A percentile compares a stretch with the other conserved stretches of the same genome.
These are phyloP conservation scores for Lagodon rhomboides DNA, from an alignment of 2,797 vertebrate species.

Conservation along the genomic window DNA sequence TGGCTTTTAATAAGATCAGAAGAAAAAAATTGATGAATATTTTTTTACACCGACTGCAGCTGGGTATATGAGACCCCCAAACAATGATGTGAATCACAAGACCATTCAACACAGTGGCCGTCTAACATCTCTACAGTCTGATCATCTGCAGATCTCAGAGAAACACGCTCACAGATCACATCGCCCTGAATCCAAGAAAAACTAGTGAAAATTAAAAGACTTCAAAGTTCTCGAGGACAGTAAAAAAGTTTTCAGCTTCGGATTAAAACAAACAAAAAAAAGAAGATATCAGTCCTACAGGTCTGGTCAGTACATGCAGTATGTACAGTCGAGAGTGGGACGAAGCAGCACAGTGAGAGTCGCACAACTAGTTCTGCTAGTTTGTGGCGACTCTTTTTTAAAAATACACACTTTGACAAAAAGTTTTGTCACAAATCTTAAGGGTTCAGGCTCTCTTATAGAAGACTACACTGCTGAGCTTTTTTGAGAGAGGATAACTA, in stretches of 20 bases:
- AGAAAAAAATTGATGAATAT: not conserved
- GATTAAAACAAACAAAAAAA: constrained; percentile 49
- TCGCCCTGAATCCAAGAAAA: constrained; percentile 65
- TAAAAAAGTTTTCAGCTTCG: constrained; percentile 72
- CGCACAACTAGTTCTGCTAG: constrained; percentile 35
- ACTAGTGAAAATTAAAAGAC: constrained; percentile 83
- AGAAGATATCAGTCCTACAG: constrained; percentile 43
- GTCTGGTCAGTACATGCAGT: constrained; percentile 68
- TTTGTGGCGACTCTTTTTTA: constrained; percentile 22
- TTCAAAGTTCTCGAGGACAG: constrained; percentile 68
- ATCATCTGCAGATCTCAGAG: not conserved
- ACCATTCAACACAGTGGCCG: constrained; percentile 3
- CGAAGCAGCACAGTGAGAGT: constrained; percentile 50
- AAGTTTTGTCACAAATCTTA: constrained; percentile 2
- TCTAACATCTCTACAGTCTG: constrained; percentile 16
- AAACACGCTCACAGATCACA: constrained; percentile 12
- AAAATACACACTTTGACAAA: constrained; percentile 39
- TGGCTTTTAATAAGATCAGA: constrained; percentile 35
- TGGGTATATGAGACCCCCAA: not conserved
- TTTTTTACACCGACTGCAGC: not conserved
- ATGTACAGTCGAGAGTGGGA: constrained; percentile 58
- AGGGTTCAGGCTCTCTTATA: not conserved
- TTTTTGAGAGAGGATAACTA: not conserved
- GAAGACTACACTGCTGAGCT: constrained; percentile 1
- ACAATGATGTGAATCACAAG: constrained; percentile 4